Evolutionary conservation across 2,797 vertebrate genomes (phyloP).

Genomic region (Lutra lutra): DNA sequence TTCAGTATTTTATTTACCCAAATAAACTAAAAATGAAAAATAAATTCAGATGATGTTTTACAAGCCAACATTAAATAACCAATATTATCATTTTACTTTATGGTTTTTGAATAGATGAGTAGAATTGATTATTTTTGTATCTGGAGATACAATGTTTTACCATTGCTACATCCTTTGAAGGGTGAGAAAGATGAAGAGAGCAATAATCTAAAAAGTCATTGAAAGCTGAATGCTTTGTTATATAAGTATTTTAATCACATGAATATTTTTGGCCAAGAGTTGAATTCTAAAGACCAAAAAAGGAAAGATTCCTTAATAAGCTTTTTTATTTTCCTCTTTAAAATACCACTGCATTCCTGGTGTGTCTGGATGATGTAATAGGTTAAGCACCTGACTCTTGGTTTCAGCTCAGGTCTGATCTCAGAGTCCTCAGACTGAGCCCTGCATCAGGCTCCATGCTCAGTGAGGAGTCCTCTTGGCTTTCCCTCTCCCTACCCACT

Average conservation of each 20-base stretch:
- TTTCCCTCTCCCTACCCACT: not conserved
- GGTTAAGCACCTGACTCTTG: not conserved
- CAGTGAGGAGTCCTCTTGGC: not conserved
- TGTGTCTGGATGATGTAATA: not conserved
- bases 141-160: not conserved
- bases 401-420: not conserved
- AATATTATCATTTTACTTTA: conserved; percentile 16
- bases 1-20: not conserved
- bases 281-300: conserved; percentile 24
- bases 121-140: not conserved
- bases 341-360: not conserved
- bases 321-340: not conserved
- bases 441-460: not conserved
- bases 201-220: not conserved
- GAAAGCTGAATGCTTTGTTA: not conserved
- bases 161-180: not conserved
- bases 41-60: not conserved
- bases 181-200: not conserved
- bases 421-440: not conserved
- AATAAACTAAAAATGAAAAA: conserved; percentile 43
- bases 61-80: not conserved
- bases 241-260: not conserved
- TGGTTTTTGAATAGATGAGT: not conserved
- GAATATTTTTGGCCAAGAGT: not conserved
- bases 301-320: not conserved